Conservation (phyloP, 2,113 vertebrate genomes). For the Agapornis roseicollis region DNA sequence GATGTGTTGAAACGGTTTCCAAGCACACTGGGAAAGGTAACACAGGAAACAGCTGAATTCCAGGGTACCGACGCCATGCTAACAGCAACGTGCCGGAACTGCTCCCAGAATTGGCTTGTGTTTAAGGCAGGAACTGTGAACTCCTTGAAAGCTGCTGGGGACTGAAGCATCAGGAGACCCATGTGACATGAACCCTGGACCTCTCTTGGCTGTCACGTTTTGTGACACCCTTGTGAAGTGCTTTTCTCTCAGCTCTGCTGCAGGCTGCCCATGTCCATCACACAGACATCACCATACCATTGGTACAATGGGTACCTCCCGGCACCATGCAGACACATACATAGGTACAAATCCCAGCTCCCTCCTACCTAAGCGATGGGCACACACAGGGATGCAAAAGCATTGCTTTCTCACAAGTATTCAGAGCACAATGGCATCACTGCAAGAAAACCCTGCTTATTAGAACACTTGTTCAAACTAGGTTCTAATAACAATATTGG, state of each 20-base stretch:
- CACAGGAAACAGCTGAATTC: not conserved
- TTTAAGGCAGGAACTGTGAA: not conserved
- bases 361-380: not conserved
- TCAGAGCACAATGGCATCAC: not conserved
- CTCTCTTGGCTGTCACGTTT: not conserved
- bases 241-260: not conserved
- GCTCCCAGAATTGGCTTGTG: not conserved
- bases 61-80: not conserved
- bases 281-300: fast-evolving
- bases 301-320: fast-evolving
- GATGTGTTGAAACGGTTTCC: not conserved
- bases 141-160: not conserved
- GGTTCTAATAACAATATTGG: not conserved
- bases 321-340: not conserved
- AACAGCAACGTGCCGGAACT: not conserved
- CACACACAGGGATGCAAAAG: not conserved
- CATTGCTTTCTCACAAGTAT: not conserved
- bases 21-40: not conserved
- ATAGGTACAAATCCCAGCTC: not conserved
- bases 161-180: not conserved
- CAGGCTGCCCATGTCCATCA: not conserved
- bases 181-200: not conserved
- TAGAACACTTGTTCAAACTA: not conserved
- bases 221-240: fast-evolving
- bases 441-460: not conserved